These are phyloP conservation scores for Matsumyia berberina DNA, from an alignment of 2,888 invertebrate species.

Conservation along the genomic window DNA sequence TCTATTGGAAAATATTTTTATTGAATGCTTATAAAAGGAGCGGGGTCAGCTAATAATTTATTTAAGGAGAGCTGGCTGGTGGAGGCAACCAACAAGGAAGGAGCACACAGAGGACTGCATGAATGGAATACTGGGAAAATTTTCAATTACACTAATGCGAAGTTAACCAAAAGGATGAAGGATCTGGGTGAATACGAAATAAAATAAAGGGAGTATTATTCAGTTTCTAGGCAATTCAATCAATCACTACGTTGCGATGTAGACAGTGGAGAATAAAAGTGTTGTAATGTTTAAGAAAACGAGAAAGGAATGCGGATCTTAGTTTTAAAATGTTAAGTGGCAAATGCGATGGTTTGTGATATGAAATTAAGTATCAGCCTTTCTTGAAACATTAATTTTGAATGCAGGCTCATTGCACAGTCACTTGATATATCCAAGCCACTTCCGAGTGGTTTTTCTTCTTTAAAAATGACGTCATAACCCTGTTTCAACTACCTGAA, in stretches of 20 bases:
- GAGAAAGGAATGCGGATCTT: no score
- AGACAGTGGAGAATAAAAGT: slow-evolving; percentile 29
- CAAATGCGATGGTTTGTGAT: no score
- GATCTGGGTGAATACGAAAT: slow-evolving; percentile 40
- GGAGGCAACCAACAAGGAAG: neutral
- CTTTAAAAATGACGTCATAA: no score
- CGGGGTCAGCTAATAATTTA: slow-evolving; percentile 62
- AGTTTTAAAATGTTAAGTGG: no score
- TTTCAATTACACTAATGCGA: slow-evolving; percentile 74
- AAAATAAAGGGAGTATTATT: slow-evolving; percentile 55
- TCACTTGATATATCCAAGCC: no score
- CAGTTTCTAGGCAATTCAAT: slow-evolving; percentile 55
- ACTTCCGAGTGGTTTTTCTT: no score
- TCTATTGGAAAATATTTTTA: slow-evolving; percentile 74
- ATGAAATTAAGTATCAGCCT: no score
- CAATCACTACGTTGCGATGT: slow-evolving; percentile 42
- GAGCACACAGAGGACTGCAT: slow-evolving; percentile 42
- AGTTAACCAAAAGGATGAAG: slow-evolving; percentile 73
- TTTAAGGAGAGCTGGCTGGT: slow-evolving; percentile 30
- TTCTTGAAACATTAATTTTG: no score
- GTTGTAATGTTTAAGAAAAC: neutral
- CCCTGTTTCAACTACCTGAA: no score
- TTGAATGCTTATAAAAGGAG: slow-evolving; percentile 55
- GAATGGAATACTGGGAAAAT: slow-evolving; percentile 63
- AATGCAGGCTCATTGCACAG: no score